A percentile compares a stretch with the other conserved stretches of the same genome.
Evolutionary conservation across 2,888 invertebrate species (phyloP).

Genomic region (Abrostola tripartita): DNA sequence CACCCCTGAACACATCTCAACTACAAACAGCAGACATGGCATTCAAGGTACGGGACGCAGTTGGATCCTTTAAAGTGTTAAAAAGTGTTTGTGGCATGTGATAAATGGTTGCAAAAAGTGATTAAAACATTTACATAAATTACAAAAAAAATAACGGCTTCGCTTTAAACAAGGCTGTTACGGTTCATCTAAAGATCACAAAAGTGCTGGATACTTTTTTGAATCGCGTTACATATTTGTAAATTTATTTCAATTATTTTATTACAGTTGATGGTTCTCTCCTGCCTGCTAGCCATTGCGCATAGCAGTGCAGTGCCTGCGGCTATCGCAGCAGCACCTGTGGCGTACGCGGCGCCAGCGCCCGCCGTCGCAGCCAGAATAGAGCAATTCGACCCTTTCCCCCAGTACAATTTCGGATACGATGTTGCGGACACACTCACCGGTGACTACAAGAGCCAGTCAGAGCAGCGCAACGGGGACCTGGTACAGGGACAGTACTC

Average conservation of each 20-base stretch:
- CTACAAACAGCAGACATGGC: constrained; percentile 75
- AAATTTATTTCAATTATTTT: constrained; percentile 66
- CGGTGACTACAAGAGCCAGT: constrained; percentile 80
- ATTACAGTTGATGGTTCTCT: constrained; percentile 79
- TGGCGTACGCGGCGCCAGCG: constrained; percentile 62
- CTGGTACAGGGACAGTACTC: constrained; percentile 82
- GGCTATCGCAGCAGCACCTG: constrained; percentile 67
- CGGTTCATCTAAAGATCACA: neutral
- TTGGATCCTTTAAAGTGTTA: constrained; percentile 68
- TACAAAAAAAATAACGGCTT: constrained; percentile 14
- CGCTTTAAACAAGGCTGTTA: neutral
- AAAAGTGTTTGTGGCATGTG: constrained; percentile 33
- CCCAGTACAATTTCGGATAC: constrained; percentile 87
- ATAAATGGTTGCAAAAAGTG: constrained; percentile 55
- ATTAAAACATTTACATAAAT: constrained; percentile 33
- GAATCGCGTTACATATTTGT: neutral
- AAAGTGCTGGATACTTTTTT: neutral
- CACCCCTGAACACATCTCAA: constrained; percentile 78
- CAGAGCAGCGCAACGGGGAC: constrained; percentile 85
- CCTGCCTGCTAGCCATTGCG: constrained; percentile 77
- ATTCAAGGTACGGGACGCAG: constrained; percentile 80
- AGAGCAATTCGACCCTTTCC: constrained; percentile 86
- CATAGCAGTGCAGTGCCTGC: constrained; percentile 76
- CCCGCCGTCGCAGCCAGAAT: constrained; percentile 61
- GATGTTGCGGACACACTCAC: constrained; percentile 78